phyloP scores from a whole-genome alignment of 2,888 invertebrate species.

The Epinotia brunnichana region DNA sequence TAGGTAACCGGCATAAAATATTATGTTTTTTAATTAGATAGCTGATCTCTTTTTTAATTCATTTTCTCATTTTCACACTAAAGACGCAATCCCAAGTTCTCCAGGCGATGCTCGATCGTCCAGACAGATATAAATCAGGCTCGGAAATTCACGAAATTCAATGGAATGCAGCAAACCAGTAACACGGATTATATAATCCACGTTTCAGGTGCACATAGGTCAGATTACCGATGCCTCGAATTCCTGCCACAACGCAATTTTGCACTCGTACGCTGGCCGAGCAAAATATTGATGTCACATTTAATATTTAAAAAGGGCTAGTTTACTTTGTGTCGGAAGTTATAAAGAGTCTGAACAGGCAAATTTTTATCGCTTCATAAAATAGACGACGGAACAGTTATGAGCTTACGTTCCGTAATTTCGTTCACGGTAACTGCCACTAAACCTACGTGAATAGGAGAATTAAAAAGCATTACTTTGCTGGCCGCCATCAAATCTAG shows the following conservation, averaged over 20 bases:
- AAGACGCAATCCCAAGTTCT: not conserved
- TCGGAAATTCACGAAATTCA: constrained; percentile 15
- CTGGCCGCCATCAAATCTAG: not conserved
- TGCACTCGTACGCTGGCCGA: constrained; percentile 50
- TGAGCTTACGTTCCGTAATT: not conserved
- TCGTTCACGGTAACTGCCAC: not conserved
- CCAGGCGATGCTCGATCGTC: not conserved
- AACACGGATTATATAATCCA: constrained; percentile 20
- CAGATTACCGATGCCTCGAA: constrained; percentile 32
- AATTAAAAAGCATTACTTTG: not conserved
- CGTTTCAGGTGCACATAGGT: constrained; percentile 20
- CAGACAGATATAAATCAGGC: not conserved
- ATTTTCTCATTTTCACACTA: not conserved
- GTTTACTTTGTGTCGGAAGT: constrained; percentile 22
- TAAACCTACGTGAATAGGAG: not conserved
- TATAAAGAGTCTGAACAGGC: constrained; percentile 4
- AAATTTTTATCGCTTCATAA: constrained; percentile 11
- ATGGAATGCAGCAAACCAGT: constrained; percentile 16
- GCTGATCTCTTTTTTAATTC: not conserved
- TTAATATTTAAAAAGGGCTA: constrained; percentile 28
- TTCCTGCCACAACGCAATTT: constrained; percentile 32
- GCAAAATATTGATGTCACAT: constrained; percentile 58
- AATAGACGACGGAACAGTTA: constrained; percentile 10
- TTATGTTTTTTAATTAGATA: not conserved
- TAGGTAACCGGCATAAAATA: too few relatives aligned